Base-by-base conservation (phyloP, 2,888 invertebrate genomes). In the Spodoptera exigua region DNA sequence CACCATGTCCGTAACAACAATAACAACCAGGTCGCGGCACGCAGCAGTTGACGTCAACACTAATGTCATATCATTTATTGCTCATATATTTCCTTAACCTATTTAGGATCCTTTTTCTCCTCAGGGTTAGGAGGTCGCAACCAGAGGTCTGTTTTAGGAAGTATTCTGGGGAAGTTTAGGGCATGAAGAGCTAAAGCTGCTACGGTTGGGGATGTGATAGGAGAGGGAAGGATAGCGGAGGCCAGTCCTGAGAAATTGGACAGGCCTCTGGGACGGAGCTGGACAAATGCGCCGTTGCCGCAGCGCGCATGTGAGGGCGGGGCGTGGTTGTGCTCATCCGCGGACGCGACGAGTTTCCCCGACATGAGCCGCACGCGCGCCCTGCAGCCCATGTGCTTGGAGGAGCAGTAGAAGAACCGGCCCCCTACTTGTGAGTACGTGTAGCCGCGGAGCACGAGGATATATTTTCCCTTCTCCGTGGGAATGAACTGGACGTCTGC, bases 401-500 rank as follows among this genome's bases (percentile, higher is more conserved):
- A 93, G 1, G 93, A 93, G 61, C 94, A 94, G 83, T 94, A 94
- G 83, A 93, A 94, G 78, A 93, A 93, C 61, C 94, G 80, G n/a
- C 92, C 93, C 1, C 94, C 93, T 12, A 94, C 93, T 83, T 94
- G 94, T 3, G 94, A 94, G 78, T 93, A 94, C 14, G 94, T 94
- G 75, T 86, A 94, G 44, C 94, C 94, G 37, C 88, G 87, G 67
- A 94, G 86, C 76, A 94, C 93, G 78, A 94, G 79, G 62, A 94
- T 93, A 74, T 92, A 90, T 70, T 93, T 93, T 13, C 94, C 94
- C 65, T 92, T 93, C 78, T 93, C 93, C 80, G 94, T 94, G n/a
- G 93, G 94, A 62, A 94, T 93, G 74, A 94, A 94, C 86, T 92
- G 93, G 61, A 93, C 88, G 82, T 91, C 93, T 93, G 92, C 60